phyloP scores from a whole-genome alignment of 2,888 invertebrate genomes.

The Cephus spinipes region DNA sequence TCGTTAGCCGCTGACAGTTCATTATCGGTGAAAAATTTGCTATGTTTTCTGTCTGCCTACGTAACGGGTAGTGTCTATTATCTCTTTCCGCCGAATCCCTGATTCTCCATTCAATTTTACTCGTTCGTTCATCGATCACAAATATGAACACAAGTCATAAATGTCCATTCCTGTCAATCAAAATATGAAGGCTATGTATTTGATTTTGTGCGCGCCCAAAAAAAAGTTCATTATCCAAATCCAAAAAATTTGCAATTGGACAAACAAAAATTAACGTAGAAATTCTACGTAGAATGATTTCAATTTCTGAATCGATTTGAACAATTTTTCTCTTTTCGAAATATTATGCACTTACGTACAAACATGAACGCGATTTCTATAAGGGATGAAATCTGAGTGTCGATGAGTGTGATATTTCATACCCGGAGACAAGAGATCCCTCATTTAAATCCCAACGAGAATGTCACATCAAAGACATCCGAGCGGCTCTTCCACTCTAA shows the following conservation, averaged over 20 bases:
- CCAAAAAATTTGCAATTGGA: neutral
- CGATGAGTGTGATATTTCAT: slow-evolving; percentile 39
- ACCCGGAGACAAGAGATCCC: slow-evolving; percentile 32
- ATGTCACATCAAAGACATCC: slow-evolving; percentile 55
- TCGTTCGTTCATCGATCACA: neutral
- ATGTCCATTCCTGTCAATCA: neutral
- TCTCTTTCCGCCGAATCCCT: neutral
- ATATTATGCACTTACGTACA: neutral
- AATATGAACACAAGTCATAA: neutral
- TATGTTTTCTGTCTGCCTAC: neutral
- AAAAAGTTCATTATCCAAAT: too few species aligned
- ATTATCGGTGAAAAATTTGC: slow-evolving; percentile 43
- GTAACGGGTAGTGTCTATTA: neutral
- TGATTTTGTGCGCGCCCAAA: neutral
- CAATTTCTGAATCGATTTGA: neutral
- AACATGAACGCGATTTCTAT: neutral
- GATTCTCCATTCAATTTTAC: neutral
- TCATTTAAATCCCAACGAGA: slow-evolving; percentile 46
- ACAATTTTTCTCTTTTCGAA: neutral
- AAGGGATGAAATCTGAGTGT: neutral
- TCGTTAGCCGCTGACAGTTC: slow-evolving; percentile 33
- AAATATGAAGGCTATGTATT: neutral
- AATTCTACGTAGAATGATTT: neutral
- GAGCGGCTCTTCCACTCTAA: slow-evolving; percentile 28
- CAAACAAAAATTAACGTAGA: neutral